Conservation (phyloP, 92 coral and sea anemone species). For the Meandrina meandrites region DNA sequence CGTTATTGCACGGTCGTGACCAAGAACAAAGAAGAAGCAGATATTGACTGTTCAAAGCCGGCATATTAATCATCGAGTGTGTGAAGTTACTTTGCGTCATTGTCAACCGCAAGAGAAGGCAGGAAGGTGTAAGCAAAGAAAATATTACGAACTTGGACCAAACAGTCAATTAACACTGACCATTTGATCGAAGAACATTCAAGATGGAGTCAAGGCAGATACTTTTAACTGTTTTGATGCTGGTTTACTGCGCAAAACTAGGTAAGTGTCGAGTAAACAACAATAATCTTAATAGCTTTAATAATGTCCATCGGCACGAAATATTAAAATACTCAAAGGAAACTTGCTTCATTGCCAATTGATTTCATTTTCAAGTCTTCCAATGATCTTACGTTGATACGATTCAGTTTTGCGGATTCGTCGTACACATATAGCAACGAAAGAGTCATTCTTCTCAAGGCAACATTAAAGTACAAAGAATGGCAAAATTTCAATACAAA, state of each 20-base stretch:
- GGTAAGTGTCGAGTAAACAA: conserved; percentile 5
- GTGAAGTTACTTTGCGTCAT: not conserved
- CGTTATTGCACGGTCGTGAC: not conserved
- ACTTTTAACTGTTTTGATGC: not conserved
- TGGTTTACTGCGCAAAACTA: not conserved
- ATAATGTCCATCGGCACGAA: not conserved
- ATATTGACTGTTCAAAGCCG: not conserved
- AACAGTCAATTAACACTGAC: not conserved
- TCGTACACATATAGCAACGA: not conserved
- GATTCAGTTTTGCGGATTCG: not conserved
- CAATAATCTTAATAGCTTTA: not conserved
- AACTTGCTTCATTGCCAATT: not conserved
- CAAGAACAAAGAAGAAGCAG: not conserved
- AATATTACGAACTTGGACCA: not conserved
- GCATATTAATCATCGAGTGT: not conserved
- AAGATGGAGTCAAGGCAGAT: not conserved
- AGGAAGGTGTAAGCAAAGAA: not conserved
- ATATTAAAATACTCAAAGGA: not conserved
- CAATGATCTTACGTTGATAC: not conserved
- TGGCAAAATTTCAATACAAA: not conserved
- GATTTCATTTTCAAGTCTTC: not conserved
- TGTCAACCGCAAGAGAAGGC: not conserved
- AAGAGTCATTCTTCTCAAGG: not conserved
- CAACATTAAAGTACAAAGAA: not conserved
- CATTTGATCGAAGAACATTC: not conserved